These are phyloP conservation scores for Thomomys bottae DNA, from an alignment of 2,113 vertebrate genomes.

Conservation along the genomic window DNA sequence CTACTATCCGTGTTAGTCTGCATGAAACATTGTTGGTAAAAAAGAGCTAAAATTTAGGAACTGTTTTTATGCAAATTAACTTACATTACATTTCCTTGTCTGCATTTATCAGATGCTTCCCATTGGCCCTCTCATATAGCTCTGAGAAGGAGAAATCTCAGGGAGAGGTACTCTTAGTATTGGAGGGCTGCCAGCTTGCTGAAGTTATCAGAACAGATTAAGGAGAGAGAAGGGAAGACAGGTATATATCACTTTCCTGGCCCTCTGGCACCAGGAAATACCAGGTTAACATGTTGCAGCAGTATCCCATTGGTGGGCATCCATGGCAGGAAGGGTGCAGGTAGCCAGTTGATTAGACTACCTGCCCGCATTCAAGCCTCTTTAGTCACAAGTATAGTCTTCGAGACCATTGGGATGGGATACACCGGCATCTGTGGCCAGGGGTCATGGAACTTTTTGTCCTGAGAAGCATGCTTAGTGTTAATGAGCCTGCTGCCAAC, in stretches of 20 bases:
- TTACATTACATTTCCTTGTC: neutral
- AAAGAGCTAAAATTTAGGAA: conserved; percentile 11
- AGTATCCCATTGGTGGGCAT: neutral
- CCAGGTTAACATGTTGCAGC: neutral
- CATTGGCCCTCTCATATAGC: neutral
- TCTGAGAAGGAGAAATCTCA: neutral
- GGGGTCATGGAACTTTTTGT: neutral
- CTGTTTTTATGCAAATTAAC: neutral
- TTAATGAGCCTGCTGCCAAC: neutral
- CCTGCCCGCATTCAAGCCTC: neutral
- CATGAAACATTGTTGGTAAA: neutral
- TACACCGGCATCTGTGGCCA: neutral
- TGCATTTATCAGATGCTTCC: neutral
- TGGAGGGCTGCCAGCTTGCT: neutral
- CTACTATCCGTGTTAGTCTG: neutral
- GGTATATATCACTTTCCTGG: neutral
- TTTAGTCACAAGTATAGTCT: neutral
- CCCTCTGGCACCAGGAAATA: neutral
- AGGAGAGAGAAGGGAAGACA: neutral
- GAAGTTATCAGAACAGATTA: conserved; percentile 1
- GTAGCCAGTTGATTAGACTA: no score
- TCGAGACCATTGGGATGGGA: rapidly evolving
- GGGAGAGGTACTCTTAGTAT: neutral
- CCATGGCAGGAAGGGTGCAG: neutral
- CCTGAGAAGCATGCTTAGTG: neutral